Evolutionary conservation across 2,888 invertebrate genomes (phyloP).

Genomic region (Cryptocephalus primarius): DNA sequence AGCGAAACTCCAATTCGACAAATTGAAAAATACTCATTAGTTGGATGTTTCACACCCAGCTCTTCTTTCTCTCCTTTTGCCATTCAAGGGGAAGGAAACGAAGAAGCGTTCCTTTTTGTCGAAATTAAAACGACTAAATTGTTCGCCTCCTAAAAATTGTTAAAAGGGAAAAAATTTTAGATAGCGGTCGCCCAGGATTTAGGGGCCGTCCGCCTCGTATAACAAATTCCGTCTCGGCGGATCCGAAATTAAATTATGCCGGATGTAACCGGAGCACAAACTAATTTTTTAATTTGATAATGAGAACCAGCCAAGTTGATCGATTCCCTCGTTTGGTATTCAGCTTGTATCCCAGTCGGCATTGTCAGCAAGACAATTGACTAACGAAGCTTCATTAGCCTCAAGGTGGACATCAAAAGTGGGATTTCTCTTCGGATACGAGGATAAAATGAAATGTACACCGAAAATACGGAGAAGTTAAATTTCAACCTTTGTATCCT

Average conservation of each 20-base stretch:
- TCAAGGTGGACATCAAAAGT: conserved; percentile 24
- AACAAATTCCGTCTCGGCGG: too few species aligned
- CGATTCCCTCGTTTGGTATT: conserved; percentile 24
- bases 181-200: too few species aligned
- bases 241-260: too few species aligned
- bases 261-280: too few species aligned
- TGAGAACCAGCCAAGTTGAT: conserved; percentile 14
- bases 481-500: too few species aligned
- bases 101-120: too few species aligned
- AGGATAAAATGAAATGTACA: not conserved
- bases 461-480: too few species aligned
- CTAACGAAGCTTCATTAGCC: conserved; percentile 32
- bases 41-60: conserved; percentile 35
- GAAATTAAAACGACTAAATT: too few species aligned
- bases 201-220: too few species aligned
- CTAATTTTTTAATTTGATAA: conserved; percentile 18
- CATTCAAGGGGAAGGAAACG: too few species aligned
- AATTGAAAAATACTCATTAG: conserved; percentile 42
- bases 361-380: conserved; percentile 32
- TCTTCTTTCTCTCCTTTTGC: conserved; percentile 9
- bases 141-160: too few species aligned
- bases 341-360: conserved; percentile 21
- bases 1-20: conserved; percentile 36
- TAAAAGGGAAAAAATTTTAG: too few species aligned
- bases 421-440: not conserved